These are phyloP conservation scores for Euthynnus affinis DNA, from an alignment of 2,797 vertebrate species.

Conservation along the genomic window DNA sequence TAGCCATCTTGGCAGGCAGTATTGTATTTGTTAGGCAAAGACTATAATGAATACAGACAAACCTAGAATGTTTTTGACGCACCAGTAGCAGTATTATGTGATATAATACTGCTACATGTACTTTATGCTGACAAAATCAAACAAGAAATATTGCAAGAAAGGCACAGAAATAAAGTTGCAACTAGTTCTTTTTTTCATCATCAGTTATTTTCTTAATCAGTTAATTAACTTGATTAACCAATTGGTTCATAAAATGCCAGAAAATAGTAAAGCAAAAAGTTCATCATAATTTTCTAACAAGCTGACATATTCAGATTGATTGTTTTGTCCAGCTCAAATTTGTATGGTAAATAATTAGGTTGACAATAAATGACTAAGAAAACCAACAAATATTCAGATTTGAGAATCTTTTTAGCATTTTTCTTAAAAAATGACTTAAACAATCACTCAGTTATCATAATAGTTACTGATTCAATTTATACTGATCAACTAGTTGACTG, in stretches of 20 bases:
- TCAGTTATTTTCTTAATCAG: too few species aligned
- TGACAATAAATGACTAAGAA: not conserved
- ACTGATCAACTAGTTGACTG: too few species aligned
- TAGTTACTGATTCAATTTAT: too few species aligned
- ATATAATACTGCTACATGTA: not conserved
- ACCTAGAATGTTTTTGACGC: not conserved
- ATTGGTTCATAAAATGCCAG: not conserved
- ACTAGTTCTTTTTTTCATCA: too few species aligned
- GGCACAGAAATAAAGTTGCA: too few species aligned
- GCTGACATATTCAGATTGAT: not conserved
- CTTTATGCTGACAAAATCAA: not conserved
- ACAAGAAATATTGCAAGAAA: not conserved
- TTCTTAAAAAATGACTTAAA: too few species aligned
- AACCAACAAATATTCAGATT: too few species aligned
- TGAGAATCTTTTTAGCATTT: too few species aligned
- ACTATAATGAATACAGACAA: conserved; percentile 14
- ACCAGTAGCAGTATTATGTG: not conserved
- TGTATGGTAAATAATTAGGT: too few species aligned
- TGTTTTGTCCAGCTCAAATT: not conserved
- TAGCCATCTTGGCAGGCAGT: not conserved
- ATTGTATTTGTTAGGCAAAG: conserved; percentile 1
- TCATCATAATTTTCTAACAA: not conserved
- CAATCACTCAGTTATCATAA: too few species aligned
- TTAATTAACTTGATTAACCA: not conserved
- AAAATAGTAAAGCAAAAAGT: not conserved